Conservation (phyloP, 1,140 invertebrate species). For the Temnothorax nylanderi region DNA sequence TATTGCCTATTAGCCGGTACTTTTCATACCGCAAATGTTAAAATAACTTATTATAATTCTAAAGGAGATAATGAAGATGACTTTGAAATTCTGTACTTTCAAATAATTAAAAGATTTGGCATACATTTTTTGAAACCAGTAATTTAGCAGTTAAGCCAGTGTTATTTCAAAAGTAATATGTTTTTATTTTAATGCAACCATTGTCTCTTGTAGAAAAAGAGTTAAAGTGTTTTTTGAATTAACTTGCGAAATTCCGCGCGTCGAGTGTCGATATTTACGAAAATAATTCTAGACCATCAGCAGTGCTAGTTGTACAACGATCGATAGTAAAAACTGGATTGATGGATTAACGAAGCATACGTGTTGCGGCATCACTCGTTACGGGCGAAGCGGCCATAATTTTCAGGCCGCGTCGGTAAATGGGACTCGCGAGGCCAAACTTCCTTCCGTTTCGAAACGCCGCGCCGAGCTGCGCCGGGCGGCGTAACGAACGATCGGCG, state of each 20-base stretch:
- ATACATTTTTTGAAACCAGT: background rate
- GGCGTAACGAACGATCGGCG: slow-evolving; percentile 52
- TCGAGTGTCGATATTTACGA: background rate
- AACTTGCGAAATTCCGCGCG: background rate
- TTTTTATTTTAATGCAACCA: too few species aligned
- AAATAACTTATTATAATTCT: background rate
- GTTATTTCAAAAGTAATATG: background rate
- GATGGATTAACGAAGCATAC: slow-evolving; percentile 29
- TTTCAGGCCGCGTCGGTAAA: slow-evolving; percentile 41
- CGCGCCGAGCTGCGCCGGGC: background rate
- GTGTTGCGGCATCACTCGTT: slow-evolving; percentile 33
- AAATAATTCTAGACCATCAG: background rate
- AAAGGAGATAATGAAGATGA: background rate
- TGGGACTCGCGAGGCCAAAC: slow-evolving; percentile 66
- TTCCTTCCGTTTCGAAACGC: slow-evolving; percentile 51
- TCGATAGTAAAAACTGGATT: slow-evolving; percentile 49
- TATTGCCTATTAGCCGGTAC: too few species aligned
- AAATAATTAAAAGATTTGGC: background rate
- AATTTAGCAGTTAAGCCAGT: background rate
- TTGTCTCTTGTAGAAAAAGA: background rate
- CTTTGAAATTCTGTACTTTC: background rate
- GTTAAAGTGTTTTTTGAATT: background rate
- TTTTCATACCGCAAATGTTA: background rate
- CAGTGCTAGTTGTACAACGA: background rate
- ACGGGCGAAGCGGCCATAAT: slow-evolving; percentile 52